Evolutionary conservation across 2,113 vertebrate species (phyloP).

Genomic region (Burhinus bistriatus): DNA sequence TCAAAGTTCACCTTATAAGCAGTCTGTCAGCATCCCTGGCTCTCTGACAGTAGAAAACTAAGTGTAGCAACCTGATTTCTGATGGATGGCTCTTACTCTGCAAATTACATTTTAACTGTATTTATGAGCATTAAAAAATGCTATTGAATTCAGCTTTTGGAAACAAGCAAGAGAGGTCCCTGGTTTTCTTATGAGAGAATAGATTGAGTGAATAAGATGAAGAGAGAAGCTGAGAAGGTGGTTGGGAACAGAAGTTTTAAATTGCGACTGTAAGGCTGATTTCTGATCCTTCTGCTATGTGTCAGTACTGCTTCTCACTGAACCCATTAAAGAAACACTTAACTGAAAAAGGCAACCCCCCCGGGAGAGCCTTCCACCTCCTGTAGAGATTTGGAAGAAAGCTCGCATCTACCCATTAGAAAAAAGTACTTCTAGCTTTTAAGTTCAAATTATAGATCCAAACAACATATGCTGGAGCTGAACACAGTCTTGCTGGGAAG

Average conservation of each 20-base stretch:
- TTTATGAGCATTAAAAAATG: not conserved
- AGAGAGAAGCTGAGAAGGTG: not conserved
- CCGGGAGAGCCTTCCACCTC: conserved; percentile 20
- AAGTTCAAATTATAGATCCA: conserved; percentile 43
- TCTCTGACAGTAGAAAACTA: not conserved
- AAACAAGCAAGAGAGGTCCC: not conserved
- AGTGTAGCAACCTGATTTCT: not conserved
- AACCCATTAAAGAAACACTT: conserved; percentile 57
- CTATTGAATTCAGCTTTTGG: not conserved
- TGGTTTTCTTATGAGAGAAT: not conserved
- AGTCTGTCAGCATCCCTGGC: not conserved
- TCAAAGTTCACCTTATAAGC: not conserved
- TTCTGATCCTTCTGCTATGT: conserved; percentile 3
- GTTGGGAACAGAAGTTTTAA: not conserved
- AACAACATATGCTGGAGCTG: conserved; percentile 53
- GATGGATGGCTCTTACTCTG: not conserved
- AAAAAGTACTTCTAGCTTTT: conserved; percentile 46
- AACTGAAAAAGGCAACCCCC: conserved; percentile 27
- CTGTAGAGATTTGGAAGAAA: conserved; percentile 37
- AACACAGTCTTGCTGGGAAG: conserved; percentile 30
- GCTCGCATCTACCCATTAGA: conserved; percentile 28
- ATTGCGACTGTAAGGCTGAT: not conserved
- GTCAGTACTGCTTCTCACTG: not conserved
- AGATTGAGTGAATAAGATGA: not conserved
- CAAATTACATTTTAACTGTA: not conserved